Conservation (phyloP, 2,113 vertebrate genomes). For the Chaetodon trifascialis region DNA sequence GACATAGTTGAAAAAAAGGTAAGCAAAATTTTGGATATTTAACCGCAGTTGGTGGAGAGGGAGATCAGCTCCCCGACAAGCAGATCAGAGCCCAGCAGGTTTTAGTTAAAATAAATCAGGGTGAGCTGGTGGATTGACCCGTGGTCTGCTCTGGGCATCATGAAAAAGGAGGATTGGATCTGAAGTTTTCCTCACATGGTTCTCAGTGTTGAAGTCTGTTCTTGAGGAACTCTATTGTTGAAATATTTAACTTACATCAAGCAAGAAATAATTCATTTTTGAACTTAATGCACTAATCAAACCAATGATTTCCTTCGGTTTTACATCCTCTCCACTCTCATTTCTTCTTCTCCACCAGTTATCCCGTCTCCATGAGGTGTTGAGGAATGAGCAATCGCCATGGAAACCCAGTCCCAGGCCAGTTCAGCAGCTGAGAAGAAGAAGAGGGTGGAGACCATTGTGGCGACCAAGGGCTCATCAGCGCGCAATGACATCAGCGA, state of each 20-base stretch:
- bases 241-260: constrained; percentile 33
- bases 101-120: constrained; percentile 71
- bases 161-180: constrained; percentile 59
- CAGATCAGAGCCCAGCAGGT: constrained; percentile 68
- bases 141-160: constrained; percentile 63
- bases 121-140: constrained; percentile 69
- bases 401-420: constrained; percentile 98
- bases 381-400: constrained; percentile 96
- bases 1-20: constrained; percentile 56
- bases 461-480: constrained; percentile 92
- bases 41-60: constrained; percentile 19
- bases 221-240: constrained; percentile 40
- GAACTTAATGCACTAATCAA: constrained; percentile 4
- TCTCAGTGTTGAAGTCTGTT: constrained; percentile 48
- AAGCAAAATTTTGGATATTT: constrained; percentile 35
- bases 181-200: constrained; percentile 61
- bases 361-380: constrained; percentile 85
- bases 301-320: neutral
- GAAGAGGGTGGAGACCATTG: constrained; percentile 96
- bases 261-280: neutral
- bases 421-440: constrained; percentile 95
- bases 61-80: constrained; percentile 21
- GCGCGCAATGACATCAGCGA: constrained; percentile 95
- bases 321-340: neutral
- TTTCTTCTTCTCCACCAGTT: constrained; percentile 75